phyloP scores from a whole-genome alignment of 30 jellyfish, hydroid and myxozoan genomes.

The Sanderia malayensis region DNA sequence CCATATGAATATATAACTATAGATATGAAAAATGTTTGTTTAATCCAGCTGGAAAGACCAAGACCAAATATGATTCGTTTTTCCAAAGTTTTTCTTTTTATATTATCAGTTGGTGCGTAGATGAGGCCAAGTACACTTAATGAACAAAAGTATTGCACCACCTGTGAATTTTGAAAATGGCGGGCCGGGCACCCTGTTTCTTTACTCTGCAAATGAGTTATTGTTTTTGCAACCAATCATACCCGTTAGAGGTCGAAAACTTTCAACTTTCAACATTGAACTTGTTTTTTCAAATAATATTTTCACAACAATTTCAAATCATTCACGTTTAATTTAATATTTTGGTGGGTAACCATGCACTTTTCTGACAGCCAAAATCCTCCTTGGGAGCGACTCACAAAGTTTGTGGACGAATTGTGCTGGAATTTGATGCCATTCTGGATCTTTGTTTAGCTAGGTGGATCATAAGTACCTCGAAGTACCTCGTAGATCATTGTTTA shows the following conservation, averaged over 20 bases:
- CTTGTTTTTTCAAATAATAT: too few species aligned
- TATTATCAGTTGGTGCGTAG: too few species aligned
- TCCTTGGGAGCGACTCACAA: conserved; percentile 24
- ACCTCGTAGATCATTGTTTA: conserved; percentile 1
- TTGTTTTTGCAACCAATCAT: background rate
- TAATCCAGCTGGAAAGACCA: too few species aligned
- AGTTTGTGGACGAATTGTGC: background rate
- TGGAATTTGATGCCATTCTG: conserved; percentile 21
- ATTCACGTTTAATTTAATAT: conserved; percentile 1
- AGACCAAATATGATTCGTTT: too few species aligned
- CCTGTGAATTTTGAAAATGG: too few species aligned
- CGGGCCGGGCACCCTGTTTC: too few species aligned
- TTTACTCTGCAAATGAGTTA: too few species aligned
- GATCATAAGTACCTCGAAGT: background rate
- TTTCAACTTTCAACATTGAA: background rate
- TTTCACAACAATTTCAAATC: background rate
- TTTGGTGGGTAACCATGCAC: conserved; percentile 30
- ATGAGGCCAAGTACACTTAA: too few species aligned
- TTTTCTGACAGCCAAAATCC: conserved; percentile 1
- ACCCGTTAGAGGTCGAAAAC: background rate
- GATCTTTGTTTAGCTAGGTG: background rate
- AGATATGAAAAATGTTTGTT: too few species aligned
- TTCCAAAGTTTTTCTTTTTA: too few species aligned
- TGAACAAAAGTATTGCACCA: too few species aligned
- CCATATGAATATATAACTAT: too few species aligned